Evolutionary conservation across 2,888 invertebrate species (phyloP).

Genomic region (Mesoligia furuncula): DNA sequence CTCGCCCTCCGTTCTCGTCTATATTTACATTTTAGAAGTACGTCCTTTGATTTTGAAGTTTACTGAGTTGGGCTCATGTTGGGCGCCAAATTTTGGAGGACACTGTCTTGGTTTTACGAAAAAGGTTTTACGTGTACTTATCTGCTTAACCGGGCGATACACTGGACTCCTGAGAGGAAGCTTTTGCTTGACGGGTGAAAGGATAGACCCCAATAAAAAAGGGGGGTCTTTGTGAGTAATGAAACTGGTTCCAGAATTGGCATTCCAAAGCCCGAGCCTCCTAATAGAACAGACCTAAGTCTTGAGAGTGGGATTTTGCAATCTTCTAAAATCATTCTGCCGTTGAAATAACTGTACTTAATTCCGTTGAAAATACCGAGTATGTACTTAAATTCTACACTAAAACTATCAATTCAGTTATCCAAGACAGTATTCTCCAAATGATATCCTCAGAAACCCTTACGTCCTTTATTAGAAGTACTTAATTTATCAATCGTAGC

Average conservation of each 20-base stretch:
- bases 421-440: constrained; percentile 43
- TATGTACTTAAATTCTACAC: constrained; percentile 36
- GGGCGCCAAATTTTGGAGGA: constrained; percentile 49
- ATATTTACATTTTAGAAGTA: constrained; percentile 64
- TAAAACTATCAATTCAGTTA: neutral
- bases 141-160: neutral
- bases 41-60: constrained; percentile 55
- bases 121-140: neutral
- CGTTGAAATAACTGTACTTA: constrained; percentile 26
- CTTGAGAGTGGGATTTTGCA: neutral
- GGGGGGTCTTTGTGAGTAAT: neutral
- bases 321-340: neutral
- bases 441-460: constrained; percentile 39
- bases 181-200: neutral
- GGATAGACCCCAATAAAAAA: neutral
- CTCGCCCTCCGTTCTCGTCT: constrained; percentile 57
- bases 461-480: constrained; percentile 68
- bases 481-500: constrained; percentile 74
- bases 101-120: constrained; percentile 28
- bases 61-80: constrained; percentile 38
- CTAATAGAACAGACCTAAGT: neutral
- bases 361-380: neutral
- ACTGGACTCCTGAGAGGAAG: neutral
- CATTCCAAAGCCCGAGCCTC: neutral
- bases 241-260: neutral